Conservation (phyloP, 2,888 invertebrate species). For the Augiades crinisus region DNA sequence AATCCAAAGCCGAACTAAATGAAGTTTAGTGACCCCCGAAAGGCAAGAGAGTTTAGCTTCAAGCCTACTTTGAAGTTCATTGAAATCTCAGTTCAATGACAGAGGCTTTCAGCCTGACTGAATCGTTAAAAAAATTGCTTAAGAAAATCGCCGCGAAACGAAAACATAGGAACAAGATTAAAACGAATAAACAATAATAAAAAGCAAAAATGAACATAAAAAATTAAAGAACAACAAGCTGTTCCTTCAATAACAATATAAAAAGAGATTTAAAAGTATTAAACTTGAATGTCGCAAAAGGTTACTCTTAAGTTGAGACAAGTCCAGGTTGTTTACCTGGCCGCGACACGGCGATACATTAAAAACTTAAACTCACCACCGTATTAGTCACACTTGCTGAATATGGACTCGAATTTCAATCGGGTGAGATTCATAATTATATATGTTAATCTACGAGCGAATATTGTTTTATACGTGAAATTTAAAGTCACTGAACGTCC, state of each 20-base stretch:
- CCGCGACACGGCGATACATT: conserved; percentile 12
- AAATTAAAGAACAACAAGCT: conserved; percentile 24
- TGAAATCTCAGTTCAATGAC: conserved; percentile 33
- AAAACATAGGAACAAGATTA: conserved; percentile 4
- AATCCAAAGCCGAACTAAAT: too few species aligned
- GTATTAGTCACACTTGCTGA: conserved; percentile 25
- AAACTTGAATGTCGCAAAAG: conserved; percentile 47
- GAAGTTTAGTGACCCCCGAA: conserved; percentile 30
- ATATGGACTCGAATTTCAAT: conserved; percentile 26
- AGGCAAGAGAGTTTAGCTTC: conserved; percentile 26
- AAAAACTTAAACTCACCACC: conserved; percentile 17
- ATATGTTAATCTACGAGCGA: conserved; percentile 28
- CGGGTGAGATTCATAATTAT: conserved; percentile 25
- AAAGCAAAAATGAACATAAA: neutral
- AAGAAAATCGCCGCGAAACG: neutral
- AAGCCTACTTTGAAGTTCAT: conserved; percentile 28
- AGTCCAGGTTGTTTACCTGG: conserved; percentile 45
- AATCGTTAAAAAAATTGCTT: conserved; percentile 7
- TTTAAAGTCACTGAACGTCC: conserved; percentile 39
- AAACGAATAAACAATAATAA: neutral
- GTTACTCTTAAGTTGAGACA: conserved; percentile 34
- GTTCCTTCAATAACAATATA: conserved; percentile 26
- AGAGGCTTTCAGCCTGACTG: conserved; percentile 26
- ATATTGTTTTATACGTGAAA: conserved; percentile 33
- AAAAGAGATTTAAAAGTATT: conserved; percentile 32